phyloP scores from a whole-genome alignment of 1,140 invertebrate species.

The Diprion similis region DNA sequence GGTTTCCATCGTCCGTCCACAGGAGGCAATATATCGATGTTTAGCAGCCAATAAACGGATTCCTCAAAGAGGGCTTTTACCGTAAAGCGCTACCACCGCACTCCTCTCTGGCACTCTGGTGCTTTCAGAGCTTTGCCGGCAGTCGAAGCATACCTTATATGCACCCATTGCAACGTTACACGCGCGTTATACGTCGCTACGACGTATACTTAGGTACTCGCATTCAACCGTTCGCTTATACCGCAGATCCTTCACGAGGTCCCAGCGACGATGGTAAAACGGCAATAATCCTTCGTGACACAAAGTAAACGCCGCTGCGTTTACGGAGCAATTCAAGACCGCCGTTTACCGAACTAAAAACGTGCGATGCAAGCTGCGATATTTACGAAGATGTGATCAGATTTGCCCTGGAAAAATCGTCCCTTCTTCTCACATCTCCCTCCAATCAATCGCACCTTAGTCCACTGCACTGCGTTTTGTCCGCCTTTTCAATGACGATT shows the following conservation, averaged over 20 bases:
- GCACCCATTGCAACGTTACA: too few relatives aligned
- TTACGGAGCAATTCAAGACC: constrained; percentile 53
- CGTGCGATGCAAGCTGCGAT: too few relatives aligned
- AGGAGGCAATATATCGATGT: constrained; percentile 62
- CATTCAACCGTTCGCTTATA: too few relatives aligned
- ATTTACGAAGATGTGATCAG: too few relatives aligned
- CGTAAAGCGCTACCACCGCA: constrained; percentile 37
- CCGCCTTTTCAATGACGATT: too few relatives aligned
- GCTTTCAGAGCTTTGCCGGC: constrained; percentile 32
- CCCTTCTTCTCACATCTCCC: too few relatives aligned
- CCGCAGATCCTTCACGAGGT: too few relatives aligned
- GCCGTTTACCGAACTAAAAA: too few relatives aligned
- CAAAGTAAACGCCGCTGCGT: constrained; percentile 61
- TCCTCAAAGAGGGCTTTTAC: constrained; percentile 61
- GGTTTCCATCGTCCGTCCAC: constrained; percentile 26
- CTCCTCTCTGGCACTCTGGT: constrained; percentile 36
- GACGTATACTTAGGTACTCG: constrained; percentile 23
- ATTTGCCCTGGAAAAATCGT: too few relatives aligned
- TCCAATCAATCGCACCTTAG: too few relatives aligned
- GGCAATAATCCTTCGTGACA: constrained; percentile 49
- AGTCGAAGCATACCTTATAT: too few relatives aligned
- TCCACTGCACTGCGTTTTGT: too few relatives aligned
- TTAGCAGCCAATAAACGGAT: constrained; percentile 64
- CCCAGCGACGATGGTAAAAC: not conserved
- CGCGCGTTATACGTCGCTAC: constrained; percentile 26